These are phyloP conservation scores for Stylophora pistillata DNA, from an alignment of 64 coral and sea anemone species.

Conservation along the genomic window DNA sequence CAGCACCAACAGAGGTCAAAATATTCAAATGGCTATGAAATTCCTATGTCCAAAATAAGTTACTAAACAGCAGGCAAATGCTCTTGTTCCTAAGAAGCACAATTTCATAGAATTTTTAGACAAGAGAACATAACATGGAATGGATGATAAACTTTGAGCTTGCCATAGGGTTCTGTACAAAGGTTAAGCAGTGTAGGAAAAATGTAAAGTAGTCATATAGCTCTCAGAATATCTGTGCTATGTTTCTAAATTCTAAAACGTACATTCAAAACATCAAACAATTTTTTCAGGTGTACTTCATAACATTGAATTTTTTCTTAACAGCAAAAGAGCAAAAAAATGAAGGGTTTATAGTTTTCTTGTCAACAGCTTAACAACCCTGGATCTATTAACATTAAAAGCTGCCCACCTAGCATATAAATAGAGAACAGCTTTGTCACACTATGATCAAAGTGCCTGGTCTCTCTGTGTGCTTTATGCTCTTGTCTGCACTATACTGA, in stretches of 20 bases:
- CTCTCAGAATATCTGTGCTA: background rate
- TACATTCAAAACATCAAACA: background rate
- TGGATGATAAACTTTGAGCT: no score
- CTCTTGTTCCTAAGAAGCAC: background rate
- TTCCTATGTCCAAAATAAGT: background rate
- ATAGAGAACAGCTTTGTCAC: conserved; percentile 9
- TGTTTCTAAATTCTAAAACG: background rate
- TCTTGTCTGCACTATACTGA: background rate
- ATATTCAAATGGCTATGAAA: background rate
- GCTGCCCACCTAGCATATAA: background rate
- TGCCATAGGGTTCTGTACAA: background rate
- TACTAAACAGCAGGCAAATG: background rate
- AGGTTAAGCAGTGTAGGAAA: background rate
- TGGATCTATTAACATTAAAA: conserved; percentile 7
- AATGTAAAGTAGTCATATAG: background rate
- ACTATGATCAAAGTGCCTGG: background rate
- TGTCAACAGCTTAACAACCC: conserved; percentile 19
- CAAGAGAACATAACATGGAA: no score
- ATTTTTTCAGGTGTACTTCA: background rate
- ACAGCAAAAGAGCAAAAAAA: background rate
- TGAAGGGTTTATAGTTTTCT: background rate
- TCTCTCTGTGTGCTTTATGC: background rate
- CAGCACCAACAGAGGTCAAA: background rate
- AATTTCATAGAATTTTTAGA: background rate
- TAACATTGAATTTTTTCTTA: background rate